Percentiles rank a stretch among this genome's conserved stretches.
Evolutionary conservation across 2,113 vertebrate genomes (phyloP).

Genomic region (Orientallactaga bullata): DNA sequence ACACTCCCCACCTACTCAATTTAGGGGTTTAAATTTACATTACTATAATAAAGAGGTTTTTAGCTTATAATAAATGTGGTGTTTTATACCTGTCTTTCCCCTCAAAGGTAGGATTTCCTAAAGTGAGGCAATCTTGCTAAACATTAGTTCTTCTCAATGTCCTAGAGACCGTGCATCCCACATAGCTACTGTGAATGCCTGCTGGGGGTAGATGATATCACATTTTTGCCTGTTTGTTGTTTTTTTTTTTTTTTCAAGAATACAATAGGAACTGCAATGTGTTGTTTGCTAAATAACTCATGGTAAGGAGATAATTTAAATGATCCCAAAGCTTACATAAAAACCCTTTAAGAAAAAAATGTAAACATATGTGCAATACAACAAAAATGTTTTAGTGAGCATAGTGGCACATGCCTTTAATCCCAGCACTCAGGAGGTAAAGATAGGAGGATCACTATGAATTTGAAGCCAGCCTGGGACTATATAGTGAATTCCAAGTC

Average conservation of each 20-base stretch:
- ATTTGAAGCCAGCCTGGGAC: no score
- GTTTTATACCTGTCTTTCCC: constrained; percentile 11
- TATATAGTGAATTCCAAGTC: no score
- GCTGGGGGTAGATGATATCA: neutral
- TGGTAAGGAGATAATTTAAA: constrained; percentile 49
- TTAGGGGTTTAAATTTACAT: constrained; percentile 46
- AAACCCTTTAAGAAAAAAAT: constrained; percentile 35
- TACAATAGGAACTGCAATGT: constrained; percentile 37
- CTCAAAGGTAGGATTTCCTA: constrained; percentile 49
- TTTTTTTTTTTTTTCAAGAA: constrained; percentile 16
- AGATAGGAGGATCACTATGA: no score
- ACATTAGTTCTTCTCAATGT: neutral
- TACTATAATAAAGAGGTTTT: neutral
- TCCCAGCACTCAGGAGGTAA: no score
- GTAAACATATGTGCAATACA: neutral
- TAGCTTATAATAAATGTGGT: constrained; percentile 38
- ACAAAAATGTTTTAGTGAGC: neutral
- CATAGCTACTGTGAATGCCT: neutral
- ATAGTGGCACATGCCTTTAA: no score
- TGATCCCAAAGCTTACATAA: constrained; percentile 29
- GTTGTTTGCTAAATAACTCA: constrained; percentile 25
- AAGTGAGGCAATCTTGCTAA: neutral
- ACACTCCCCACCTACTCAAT: neutral
- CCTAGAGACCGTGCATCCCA: neutral
- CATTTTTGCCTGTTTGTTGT: constrained; percentile 22